Evolutionary conservation across 2,797 vertebrate species (phyloP), one percentile per base, ranked within the genome.

Genomic region (Gorsachius magnificus): DNA sequence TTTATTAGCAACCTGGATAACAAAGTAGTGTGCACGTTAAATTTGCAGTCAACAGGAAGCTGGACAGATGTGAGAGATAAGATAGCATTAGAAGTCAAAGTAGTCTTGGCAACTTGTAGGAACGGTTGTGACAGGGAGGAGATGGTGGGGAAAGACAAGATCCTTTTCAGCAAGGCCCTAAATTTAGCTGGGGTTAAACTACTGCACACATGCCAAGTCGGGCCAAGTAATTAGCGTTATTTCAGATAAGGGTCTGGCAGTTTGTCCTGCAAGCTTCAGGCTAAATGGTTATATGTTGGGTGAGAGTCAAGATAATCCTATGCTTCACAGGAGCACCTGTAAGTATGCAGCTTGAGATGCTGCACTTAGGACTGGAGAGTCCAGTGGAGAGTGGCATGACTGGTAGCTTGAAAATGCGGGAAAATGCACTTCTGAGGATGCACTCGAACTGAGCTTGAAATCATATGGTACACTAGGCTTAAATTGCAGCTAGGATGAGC

Each of bases 31-130:
- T 9, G 28, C 75, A 70, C 0, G 5, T 87, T 93, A 87, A 61
- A 78, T 24, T 68, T 85, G 60, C 61, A 63, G 95, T 97, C 95
- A 97, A 94, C 96, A 96, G 95, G 96, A 96, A 96, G 76, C 87
- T 93, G 89, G 92, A 83, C n/a, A 80, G 94, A 93, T 95, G 88
- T 24, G 63, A 64, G 85, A 87, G 96, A 92, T 96, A 85, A 96
- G 92, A 96, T 92, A 93, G 71, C 57, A 6, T 77, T 82, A 87
- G 61, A 91, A 87, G 75, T 95, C 65, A 94, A 57, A 93, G 81
- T 75, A 83, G 60, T 43, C 75, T 89, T 87, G 93, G 87, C 33
- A 10, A 41, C 38, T 31, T 48, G 70, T 16, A 91, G 66, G 66
- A 94, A 35, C 64, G 31, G 41, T 85, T 89, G 31, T 1, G 10